phyloP scores from a whole-genome alignment of 2,113 vertebrate genomes.

The Carassius auratus region DNA sequence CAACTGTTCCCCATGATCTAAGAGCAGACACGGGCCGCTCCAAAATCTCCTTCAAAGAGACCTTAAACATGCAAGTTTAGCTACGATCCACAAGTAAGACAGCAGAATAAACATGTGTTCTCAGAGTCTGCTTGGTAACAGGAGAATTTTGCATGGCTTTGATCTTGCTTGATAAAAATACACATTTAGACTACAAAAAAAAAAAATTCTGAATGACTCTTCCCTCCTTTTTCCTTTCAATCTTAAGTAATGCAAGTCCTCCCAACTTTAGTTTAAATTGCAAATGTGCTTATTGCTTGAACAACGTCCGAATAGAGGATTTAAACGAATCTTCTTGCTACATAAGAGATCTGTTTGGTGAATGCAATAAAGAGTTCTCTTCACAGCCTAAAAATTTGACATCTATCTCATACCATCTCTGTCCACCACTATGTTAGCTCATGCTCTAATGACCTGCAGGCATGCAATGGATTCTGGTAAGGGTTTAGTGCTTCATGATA shows the following conservation, averaged over 20 bases:
- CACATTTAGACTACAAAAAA: neutral
- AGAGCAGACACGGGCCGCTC: too few relatives aligned
- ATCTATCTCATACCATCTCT: neutral
- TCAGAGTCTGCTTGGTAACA: too few relatives aligned
- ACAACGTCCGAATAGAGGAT: neutral
- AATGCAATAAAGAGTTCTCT: constrained; percentile 13
- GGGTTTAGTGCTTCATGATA: constrained; percentile 6
- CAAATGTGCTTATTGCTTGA: constrained; percentile 22
- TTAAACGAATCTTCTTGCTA: neutral
- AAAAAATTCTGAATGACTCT: neutral
- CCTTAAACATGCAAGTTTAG: too few relatives aligned
- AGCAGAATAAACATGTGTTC: too few relatives aligned
- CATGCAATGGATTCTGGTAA: neutral
- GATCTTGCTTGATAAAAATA: neutral
- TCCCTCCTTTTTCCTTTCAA: neutral
- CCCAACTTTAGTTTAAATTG: neutral
- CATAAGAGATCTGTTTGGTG: neutral
- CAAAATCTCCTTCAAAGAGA: too few relatives aligned
- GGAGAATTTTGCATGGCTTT: neutral
- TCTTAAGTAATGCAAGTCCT: neutral
- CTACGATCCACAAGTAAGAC: too few relatives aligned
- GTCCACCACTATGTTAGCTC: neutral
- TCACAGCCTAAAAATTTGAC: neutral
- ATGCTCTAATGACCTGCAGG: neutral
- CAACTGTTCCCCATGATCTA: too few relatives aligned